Evolutionary conservation across 2,797 vertebrate genomes (phyloP), one percentile per base, ranked within the genome.

Genomic region (Kryptolebias ocellatus): DNA sequence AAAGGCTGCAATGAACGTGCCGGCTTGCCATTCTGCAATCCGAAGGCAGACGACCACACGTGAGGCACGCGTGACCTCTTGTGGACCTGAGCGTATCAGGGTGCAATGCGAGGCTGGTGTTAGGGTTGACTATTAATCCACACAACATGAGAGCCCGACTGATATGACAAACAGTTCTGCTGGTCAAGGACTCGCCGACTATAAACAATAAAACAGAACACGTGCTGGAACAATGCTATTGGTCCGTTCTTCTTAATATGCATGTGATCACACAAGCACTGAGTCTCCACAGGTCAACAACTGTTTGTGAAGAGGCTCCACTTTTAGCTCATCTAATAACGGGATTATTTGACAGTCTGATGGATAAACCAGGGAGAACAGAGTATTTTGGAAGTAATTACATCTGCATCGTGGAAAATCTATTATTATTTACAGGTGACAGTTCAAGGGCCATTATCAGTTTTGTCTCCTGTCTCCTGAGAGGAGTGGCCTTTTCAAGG

Each of bases 291-390:
- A 8, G 62, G 16, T 70, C 12, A 63, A 12, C 37, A 10, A 39
- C 37, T 10, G 59, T 28, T 47, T 52, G 17, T 50, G 49, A 58
- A 72, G 63, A 70, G 27, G 60, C 60, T 72, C 67, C 67, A 73
- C 42, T 31, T 63, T 68, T 55, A 62, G 42, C 44, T 45, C 54
- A 4, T 45, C 58, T 75, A 76, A 82, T 72, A 47, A 71, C 62
- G 55, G 58, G 42, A 79, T 72, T 84, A 80, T 61, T 74, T 20
- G 72, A 81, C 60, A 53, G 72, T 76, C 69, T 67, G 66, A 79
- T 56, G 60, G 34, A 62, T 49, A 66, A 72, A 58, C 55, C 66
- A 65, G 60, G 56, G 44, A 58, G 61, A 72, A 29, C 18, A 1
- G 0, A 68, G 61, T 68, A 66, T 78, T 80, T 72, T 53, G 52